These are phyloP conservation scores for Syngnathus rostellatus DNA, from an alignment of 2,797 vertebrate species.

Conservation along the genomic window DNA sequence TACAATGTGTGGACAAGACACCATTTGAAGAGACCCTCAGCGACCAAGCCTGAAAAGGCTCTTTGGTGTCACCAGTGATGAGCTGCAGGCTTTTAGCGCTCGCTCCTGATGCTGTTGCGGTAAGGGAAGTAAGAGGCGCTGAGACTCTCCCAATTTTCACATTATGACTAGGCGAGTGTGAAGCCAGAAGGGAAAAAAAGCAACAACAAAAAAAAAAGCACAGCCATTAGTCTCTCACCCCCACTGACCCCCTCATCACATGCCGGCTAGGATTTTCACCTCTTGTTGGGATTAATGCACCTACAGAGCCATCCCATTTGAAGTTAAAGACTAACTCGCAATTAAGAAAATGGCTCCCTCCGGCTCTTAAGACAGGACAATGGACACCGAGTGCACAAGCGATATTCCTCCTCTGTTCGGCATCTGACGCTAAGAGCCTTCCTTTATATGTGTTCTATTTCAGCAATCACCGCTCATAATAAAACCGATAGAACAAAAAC, in stretches of 20 bases:
- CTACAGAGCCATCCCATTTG: conserved; percentile 54
- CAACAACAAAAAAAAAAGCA: conserved; percentile 30
- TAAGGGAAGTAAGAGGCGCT: conserved; percentile 59
- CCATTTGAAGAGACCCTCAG: conserved; percentile 37
- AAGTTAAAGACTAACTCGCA: conserved; percentile 60
- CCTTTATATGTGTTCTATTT: not conserved
- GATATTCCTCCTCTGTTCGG: conserved; percentile 25
- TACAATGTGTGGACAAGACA: conserved; percentile 20
- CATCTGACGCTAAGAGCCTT: conserved; percentile 16
- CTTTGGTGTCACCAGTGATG: conserved; percentile 29
- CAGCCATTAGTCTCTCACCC: conserved; percentile 81
- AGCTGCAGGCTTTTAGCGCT: conserved; percentile 44
- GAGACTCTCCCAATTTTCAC: conserved; percentile 77
- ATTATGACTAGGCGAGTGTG: conserved; percentile 77
- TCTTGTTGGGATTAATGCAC: conserved; percentile 63
- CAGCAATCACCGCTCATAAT: not conserved
- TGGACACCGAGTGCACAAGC: conserved; percentile 47
- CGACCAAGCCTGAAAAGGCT: conserved; percentile 32
- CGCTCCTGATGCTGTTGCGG: conserved; percentile 12
- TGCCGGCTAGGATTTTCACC: conserved; percentile 46
- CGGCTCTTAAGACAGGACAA: conserved; percentile 41
- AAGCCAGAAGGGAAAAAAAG: conserved; percentile 23
- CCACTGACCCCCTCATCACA: conserved; percentile 67
- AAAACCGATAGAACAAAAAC: not conserved
- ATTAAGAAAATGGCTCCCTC: conserved; percentile 59